Conservation (phyloP, 2,888 invertebrate genomes). For the Parnassius mnemosyne region DNA sequence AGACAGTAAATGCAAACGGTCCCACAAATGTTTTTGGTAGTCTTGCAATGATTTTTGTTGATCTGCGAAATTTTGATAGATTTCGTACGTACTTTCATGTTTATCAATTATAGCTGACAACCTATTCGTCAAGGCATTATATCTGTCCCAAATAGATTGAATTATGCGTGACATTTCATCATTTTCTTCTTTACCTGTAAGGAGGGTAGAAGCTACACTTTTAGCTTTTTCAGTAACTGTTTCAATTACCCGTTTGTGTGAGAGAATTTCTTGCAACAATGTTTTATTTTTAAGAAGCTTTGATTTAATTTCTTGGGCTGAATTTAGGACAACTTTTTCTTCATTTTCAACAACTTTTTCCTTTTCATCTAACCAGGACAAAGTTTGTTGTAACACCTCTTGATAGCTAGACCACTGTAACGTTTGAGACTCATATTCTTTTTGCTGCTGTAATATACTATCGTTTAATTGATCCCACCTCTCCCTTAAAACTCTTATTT, state of each 20-base stretch:
- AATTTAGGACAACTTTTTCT: conserved; percentile 85
- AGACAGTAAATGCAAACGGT: conserved; percentile 89
- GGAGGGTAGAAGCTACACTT: conserved; percentile 81
- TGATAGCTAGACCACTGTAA: conserved; percentile 92
- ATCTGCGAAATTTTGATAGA: conserved; percentile 92
- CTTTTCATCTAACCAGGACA: conserved; percentile 92
- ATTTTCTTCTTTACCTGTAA: conserved; percentile 77
- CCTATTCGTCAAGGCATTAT: conserved; percentile 85
- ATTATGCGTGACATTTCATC: conserved; percentile 85
- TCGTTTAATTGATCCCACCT: conserved; percentile 94
- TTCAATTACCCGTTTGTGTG: conserved; percentile 95
- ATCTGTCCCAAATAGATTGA: conserved; percentile 87
- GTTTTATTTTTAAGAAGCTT: conserved; percentile 93
- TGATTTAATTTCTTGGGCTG: conserved; percentile 91
- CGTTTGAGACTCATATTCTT: conserved; percentile 90
- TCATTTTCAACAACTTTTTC: conserved; percentile 88
- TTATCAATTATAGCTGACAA: conserved; percentile 85
- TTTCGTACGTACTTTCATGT: conserved; percentile 88
- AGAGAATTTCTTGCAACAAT: conserved; percentile 91
- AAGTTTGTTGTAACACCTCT: conserved; percentile 90
- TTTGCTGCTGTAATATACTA: conserved; percentile 90
- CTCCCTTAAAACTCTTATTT: conserved; percentile 89
- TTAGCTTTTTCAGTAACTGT: conserved; percentile 94
- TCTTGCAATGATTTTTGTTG: conserved; percentile 93
- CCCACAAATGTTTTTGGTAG: conserved; percentile 94